Evolutionary conservation across 1,140 invertebrate genomes (phyloP).

Genomic region (Drosophila auraria): DNA sequence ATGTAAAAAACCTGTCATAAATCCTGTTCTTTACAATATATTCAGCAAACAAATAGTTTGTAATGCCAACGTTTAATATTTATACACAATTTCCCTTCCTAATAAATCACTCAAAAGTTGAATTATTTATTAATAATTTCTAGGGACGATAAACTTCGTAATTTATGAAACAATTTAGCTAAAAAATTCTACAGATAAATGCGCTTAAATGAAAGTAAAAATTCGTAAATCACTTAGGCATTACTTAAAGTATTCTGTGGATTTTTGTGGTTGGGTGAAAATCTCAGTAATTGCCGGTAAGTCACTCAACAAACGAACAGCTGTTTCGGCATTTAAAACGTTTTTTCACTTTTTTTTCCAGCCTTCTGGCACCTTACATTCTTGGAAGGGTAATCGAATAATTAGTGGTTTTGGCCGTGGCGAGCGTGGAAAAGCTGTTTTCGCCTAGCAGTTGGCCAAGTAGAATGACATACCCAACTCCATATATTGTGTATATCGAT

Average conservation of each 20-base stretch:
- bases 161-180: too few relatives aligned
- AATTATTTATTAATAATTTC: too few relatives aligned
- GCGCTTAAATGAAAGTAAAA: too few relatives aligned
- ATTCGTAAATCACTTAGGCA: too few relatives aligned
- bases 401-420: slow-evolving; percentile 18
- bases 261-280: background rate
- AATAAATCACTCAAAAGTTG: too few relatives aligned
- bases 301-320: slow-evolving; percentile 40
- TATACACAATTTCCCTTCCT: too few relatives aligned
- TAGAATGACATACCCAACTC: background rate
- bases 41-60: too few relatives aligned
- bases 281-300: slow-evolving; percentile 20
- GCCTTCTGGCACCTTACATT: slow-evolving; percentile 34
- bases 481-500: background rate
- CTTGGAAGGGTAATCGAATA: slow-evolving; percentile 29
- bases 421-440: slow-evolving; percentile 29
- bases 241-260: too few relatives aligned
- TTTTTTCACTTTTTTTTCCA: background rate
- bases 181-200: too few relatives aligned
- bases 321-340: slow-evolving; percentile 43
- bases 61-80: too few relatives aligned
- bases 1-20: background rate
- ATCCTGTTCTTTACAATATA: background rate
- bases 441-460: slow-evolving; percentile 12
- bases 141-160: too few relatives aligned